phyloP scores from a whole-genome alignment of 2,888 invertebrate genomes.

The Metalampra italica region DNA sequence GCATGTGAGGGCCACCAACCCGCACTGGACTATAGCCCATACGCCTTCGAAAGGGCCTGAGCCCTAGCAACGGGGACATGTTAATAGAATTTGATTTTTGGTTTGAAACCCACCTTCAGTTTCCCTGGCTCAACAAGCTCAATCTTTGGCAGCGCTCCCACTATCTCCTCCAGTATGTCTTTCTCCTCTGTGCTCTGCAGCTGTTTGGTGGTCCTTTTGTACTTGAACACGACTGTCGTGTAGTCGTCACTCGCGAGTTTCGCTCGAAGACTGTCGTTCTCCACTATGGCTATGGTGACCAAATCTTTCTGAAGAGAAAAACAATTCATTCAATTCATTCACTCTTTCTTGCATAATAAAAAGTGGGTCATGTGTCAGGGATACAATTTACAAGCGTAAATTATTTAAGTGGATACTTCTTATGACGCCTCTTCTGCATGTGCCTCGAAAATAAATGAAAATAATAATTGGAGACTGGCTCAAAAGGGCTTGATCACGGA shows the following conservation, averaged over 20 bases:
- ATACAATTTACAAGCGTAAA: too few species aligned
- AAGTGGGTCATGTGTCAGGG: neutral
- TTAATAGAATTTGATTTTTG: too few species aligned
- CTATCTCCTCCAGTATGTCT: slow-evolving; percentile 44
- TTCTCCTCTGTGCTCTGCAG: slow-evolving; percentile 49
- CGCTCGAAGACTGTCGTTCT: slow-evolving; percentile 42
- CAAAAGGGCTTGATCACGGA: too few species aligned
- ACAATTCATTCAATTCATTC: neutral
- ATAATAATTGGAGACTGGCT: too few species aligned
- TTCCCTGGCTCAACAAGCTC: slow-evolving; percentile 44
- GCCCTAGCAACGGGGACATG: too few species aligned
- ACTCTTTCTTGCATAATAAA: neutral
- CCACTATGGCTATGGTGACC: slow-evolving; percentile 45
- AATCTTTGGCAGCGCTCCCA: slow-evolving; percentile 43
- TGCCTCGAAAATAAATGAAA: too few species aligned
- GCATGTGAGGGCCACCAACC: too few species aligned
- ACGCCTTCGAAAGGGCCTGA: too few species aligned
- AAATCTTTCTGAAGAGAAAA: slow-evolving; percentile 43
- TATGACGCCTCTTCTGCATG: too few species aligned
- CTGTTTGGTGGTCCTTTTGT: slow-evolving; percentile 36
- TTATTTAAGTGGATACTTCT: too few species aligned
- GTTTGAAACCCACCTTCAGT: slow-evolving; percentile 49
- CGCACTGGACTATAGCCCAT: too few species aligned
- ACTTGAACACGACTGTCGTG: slow-evolving; percentile 47
- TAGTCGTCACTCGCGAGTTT: slow-evolving; percentile 42